Conservation (phyloP, 92 coral and sea anemone species). For the Porites divaricata region DNA sequence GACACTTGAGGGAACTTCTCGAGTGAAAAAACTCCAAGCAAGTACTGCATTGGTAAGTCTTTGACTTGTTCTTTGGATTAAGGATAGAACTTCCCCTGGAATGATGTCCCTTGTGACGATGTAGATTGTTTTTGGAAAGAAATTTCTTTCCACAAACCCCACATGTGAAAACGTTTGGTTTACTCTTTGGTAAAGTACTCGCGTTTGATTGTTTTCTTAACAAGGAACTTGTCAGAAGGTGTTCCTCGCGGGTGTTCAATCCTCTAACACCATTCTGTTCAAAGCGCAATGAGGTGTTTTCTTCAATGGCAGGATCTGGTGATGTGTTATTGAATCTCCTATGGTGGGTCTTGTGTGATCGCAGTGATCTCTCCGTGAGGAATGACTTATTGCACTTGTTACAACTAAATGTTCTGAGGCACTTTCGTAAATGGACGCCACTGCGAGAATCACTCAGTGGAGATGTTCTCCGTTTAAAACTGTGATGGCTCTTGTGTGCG, state of each 20-base stretch:
- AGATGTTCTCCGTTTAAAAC: neutral
- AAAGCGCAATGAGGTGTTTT: neutral
- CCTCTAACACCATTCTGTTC: neutral
- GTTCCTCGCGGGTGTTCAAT: neutral
- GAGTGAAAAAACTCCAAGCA: slow-evolving; percentile 15
- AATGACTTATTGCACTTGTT: slow-evolving; percentile 15
- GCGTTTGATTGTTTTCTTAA: neutral
- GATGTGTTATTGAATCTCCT: neutral
- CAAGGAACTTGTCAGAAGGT: neutral
- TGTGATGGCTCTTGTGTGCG: neutral
- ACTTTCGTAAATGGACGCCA: neutral
- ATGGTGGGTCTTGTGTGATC: slow-evolving; percentile 40
- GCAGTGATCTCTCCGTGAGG: slow-evolving; percentile 5
- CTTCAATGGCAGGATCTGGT: neutral
- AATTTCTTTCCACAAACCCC: slow-evolving; percentile 32
- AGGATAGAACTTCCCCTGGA: neutral
- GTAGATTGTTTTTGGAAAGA: neutral
- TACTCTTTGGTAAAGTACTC: neutral
- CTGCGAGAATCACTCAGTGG: neutral
- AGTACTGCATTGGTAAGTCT: neutral
- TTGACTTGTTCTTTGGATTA: neutral
- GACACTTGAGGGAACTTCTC: neutral
- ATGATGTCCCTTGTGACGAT: slow-evolving; percentile 22
- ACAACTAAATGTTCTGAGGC: slow-evolving; percentile 6
- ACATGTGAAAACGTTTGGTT: slow-evolving; percentile 8